Evolutionary conservation across 2,797 vertebrate genomes (phyloP).

Genomic region (Trachurus trachurus): DNA sequence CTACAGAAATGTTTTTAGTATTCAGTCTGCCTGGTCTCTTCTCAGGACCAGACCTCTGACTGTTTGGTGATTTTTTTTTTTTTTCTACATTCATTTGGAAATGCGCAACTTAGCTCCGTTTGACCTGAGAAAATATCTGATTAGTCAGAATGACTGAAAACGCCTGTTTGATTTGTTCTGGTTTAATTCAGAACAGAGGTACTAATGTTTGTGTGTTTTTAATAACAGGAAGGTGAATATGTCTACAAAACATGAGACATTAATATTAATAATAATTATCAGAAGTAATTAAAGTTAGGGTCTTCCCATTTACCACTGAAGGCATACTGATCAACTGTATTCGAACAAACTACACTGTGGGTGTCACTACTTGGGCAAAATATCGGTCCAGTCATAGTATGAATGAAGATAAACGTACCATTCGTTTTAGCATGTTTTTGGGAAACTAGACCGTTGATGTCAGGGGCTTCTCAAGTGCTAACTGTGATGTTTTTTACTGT

Average conservation of each 20-base stretch:
- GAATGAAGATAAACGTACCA: constrained; percentile 19
- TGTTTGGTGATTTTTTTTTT: background rate
- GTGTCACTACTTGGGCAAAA: constrained; percentile 13
- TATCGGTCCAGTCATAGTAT: constrained; percentile 22
- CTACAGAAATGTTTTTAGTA: background rate
- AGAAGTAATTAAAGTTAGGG: constrained; percentile 19
- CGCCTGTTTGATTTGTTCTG: constrained; percentile 4
- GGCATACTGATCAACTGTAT: constrained; percentile 13
- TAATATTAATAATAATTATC: constrained; percentile 2
- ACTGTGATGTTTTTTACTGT: constrained; percentile 45
- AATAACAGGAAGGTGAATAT: background rate
- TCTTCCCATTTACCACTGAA: constrained; percentile 31
- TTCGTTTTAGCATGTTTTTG: constrained; percentile 12
- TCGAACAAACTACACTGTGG: constrained; percentile 24
- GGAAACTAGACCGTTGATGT: constrained; percentile 6
- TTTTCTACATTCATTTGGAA: constrained; percentile 8
- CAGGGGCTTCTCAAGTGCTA: constrained; percentile 53
- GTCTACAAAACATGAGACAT: background rate
- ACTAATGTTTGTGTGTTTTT: constrained; percentile 24
- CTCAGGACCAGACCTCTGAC: constrained; percentile 12
- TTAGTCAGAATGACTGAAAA: constrained; percentile 5
- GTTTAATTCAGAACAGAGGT: constrained; percentile 33
- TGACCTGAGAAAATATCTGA: background rate
- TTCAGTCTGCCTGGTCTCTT: constrained; percentile 11
- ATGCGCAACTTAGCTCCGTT: constrained; percentile 1